Conservation (phyloP, 37 sponge, comb jelly and placozoan genomes). For the Amphimedon queenslandica region DNA sequence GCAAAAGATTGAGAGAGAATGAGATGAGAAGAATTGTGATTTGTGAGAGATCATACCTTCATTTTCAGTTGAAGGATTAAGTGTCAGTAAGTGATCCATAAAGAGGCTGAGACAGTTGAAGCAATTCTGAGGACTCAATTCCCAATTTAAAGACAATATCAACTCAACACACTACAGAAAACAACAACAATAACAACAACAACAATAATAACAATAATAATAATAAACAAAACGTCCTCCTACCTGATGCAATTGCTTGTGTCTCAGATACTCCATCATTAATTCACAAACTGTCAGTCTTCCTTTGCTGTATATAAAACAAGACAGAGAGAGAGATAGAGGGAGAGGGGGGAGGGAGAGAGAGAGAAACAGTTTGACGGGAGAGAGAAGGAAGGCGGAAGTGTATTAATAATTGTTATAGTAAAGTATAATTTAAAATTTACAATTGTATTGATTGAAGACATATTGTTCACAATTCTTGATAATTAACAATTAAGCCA, state of each 20-base stretch:
- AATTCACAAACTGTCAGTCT: constrained; percentile 44
- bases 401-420: no score
- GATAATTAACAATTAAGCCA: no score
- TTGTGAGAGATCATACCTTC: constrained; percentile 28
- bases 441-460: no score
- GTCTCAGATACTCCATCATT: constrained; percentile 51
- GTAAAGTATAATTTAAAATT: no score
- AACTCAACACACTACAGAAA: constrained; percentile 33
- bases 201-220: not conserved
- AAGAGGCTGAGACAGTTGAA: constrained; percentile 47
- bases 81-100: constrained; percentile 52
- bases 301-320: constrained; percentile 38
- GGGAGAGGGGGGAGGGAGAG: not conserved
- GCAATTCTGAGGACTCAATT: constrained; percentile 25
- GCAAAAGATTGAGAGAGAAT: no score
- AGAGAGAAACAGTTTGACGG: no score
- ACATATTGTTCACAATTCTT: no score
- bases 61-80: constrained; percentile 42
- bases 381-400: no score
- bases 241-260: constrained; percentile 20
- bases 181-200: not conserved
- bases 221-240: not conserved
- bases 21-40: no score
- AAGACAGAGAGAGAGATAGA: no score
- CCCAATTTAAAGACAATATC: constrained; percentile 42